Evolutionary conservation across 2,797 vertebrate genomes (phyloP), one percentile per base, ranked within the genome.

Genomic region (Gila robusta): DNA sequence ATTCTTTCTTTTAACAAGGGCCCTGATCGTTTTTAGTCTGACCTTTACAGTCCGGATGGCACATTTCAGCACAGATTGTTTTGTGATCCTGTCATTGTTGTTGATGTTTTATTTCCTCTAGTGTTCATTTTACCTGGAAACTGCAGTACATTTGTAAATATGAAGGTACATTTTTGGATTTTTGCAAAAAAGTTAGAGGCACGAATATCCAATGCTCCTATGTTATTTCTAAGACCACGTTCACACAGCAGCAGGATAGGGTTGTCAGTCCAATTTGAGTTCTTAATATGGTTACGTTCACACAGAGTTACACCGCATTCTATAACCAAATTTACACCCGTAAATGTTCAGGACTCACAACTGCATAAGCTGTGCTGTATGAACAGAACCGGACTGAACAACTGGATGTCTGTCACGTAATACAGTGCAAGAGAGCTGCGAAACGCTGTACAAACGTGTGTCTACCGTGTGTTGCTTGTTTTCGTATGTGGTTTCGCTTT

Each of bases 1-100:
- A 26, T 78, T 59, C 35, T 78, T 59, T 59, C 52, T 59, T 78
- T 78, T 59, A 78, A 77, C 74, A 77, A 77, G 73, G 11, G 19
- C 49, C 52, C 52, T 59, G 35, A 26, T 62, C 35, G 1, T 41
- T 78, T 32, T 62, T 35, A 78, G 54, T 5, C 54, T 78, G 76
- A 62, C 76, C 54, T 78, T 78, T 35, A 41, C 76, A 62, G 52
- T 62, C 54, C 59, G 52, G 76, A 54, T 78, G 23, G 7, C 76
- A 78, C 76, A 62, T 62, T 62, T 62, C 76, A 78, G 35, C 54
- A 26, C 35, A 62, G 35, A 26, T 62, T 62, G 54, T 26, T 62
- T 62, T 62, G 76, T 59, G 76, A 78, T 78, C 35, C 14, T n/a
- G 4, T 78, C 54, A 78, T 41, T 69, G 35, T 69, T 21, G 12